Conservation (phyloP, 2,888 invertebrate genomes). For the Keiferia lycopersicella region DNA sequence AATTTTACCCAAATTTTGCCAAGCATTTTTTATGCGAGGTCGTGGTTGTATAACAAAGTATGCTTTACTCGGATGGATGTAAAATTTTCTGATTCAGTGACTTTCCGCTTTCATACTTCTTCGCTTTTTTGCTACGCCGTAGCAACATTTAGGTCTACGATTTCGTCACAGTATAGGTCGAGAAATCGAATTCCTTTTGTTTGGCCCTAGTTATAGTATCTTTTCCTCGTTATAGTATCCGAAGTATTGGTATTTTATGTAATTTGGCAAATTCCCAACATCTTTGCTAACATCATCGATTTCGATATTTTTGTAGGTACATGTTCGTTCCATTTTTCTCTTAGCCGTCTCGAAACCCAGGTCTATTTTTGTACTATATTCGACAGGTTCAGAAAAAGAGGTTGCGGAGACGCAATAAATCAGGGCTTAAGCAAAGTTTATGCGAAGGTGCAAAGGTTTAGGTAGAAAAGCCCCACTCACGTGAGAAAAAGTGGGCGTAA, state of each 20-base stretch:
- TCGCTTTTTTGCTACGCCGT: background rate
- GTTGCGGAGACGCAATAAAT: slow-evolving; percentile 11
- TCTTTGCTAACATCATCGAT: background rate
- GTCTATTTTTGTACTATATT: background rate
- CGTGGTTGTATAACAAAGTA: background rate
- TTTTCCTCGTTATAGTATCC: no score
- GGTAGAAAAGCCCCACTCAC: background rate
- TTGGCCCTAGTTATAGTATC: background rate
- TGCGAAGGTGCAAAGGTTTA: slow-evolving; percentile 20
- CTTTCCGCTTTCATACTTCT: background rate
- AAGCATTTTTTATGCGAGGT: background rate
- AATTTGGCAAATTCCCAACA: background rate
- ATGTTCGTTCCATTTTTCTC: background rate
- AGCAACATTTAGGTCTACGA: background rate
- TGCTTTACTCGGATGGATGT: background rate
- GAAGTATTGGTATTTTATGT: background rate
- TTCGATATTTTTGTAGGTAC: background rate
- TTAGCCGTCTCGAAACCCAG: background rate
- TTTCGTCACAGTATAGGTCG: background rate
- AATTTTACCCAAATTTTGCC: background rate
- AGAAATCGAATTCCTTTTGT: no score
- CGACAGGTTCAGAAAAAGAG: background rate
- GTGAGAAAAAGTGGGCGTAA: slow-evolving; percentile 14
- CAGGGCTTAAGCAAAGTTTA: slow-evolving; percentile 14
- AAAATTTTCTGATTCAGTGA: background rate